A percentile compares a stretch with the other conserved stretches of the same genome.
Conservation (phyloP, 2,113 vertebrate genomes). For the Corythaixoides concolor region DNA sequence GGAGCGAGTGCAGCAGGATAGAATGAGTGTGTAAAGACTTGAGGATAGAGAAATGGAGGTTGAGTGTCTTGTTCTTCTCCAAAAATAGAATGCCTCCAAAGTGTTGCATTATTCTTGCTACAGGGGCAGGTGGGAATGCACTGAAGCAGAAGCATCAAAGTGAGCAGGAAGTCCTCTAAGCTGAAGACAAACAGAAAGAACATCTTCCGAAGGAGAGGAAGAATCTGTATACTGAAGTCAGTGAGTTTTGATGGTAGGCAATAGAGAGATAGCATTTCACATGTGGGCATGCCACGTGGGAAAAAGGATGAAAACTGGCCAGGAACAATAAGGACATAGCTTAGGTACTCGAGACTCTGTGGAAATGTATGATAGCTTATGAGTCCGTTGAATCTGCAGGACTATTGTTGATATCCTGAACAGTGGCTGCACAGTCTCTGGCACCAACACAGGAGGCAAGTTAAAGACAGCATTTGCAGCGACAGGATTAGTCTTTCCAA, state of each 20-base stretch:
- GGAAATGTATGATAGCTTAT: background rate
- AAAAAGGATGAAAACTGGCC: background rate
- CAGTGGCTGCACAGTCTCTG: background rate
- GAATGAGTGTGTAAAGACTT: background rate
- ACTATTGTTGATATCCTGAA: background rate
- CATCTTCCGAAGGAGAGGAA: accelerated
- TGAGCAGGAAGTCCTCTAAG: background rate
- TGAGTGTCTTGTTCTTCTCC: background rate
- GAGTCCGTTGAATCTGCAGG: background rate
- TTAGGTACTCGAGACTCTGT: background rate
- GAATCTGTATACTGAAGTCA: background rate
- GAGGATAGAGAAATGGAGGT: background rate
- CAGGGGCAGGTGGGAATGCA: background rate
- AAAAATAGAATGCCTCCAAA: background rate
- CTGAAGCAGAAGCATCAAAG: background rate
- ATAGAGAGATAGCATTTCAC: background rate
- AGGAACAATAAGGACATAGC: background rate
- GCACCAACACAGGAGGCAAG: background rate
- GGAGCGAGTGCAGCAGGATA: background rate
- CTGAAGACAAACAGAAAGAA: background rate
- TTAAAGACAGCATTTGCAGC: background rate
- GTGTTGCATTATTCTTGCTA: background rate
- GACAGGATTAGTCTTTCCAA: background rate
- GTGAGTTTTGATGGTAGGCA: background rate
- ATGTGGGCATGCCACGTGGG: background rate